Conservation (phyloP, 2,113 vertebrate genomes). For the Psephotus haematonotus region DNA sequence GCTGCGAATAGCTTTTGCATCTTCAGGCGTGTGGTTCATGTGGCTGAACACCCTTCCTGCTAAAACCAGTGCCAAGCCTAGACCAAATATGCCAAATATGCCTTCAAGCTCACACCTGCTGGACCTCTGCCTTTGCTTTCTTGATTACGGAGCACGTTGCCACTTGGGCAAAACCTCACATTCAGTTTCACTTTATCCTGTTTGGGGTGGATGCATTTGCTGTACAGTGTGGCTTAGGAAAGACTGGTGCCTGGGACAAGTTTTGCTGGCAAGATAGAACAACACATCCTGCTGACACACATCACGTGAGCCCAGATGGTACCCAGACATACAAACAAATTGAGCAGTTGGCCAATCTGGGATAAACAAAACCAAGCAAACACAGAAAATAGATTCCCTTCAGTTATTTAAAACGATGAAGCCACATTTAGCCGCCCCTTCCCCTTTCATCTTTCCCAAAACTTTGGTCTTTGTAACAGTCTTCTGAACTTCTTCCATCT, state of each 20-base stretch:
- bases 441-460: background rate
- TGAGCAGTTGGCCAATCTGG: background rate
- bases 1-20: background rate
- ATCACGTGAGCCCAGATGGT: background rate
- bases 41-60: background rate
- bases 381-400: background rate
- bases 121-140: background rate
- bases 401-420: background rate
- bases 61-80: background rate
- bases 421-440: background rate
- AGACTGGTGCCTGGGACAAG: background rate
- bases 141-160: background rate
- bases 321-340: conserved; percentile 5
- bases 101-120: background rate
- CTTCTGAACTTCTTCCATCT: conserved; percentile 6
- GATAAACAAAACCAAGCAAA: conserved; percentile 10
- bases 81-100: background rate
- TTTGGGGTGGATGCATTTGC: background rate
- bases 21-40: background rate
- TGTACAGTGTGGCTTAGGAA: background rate
- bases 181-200: background rate
- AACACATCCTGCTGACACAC: background rate
- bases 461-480: background rate
- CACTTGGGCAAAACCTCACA: background rate
- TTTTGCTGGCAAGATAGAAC: background rate